Percentiles rank a stretch among this genome's conserved stretches.
These are phyloP conservation scores for Pardosa pseudoannulata DNA, from an alignment of 2,888 invertebrate species.

Conservation along the genomic window DNA sequence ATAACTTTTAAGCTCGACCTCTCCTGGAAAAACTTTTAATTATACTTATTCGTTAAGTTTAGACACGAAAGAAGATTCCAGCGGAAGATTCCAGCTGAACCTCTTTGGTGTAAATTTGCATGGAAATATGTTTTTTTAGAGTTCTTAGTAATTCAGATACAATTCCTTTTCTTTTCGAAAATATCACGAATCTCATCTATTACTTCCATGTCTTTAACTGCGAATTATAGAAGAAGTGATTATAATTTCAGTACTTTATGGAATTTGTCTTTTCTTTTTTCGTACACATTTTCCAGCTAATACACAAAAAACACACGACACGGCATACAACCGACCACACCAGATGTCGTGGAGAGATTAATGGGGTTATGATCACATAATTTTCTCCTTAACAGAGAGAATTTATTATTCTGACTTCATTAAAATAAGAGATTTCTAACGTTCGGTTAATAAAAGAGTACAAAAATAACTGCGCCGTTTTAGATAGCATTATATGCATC, in stretches of 20 bases:
- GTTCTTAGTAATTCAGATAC: not conserved
- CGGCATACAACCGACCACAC: not conserved
- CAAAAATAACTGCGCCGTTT: not conserved
- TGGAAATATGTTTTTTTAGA: constrained; percentile 7
- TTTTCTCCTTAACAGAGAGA: not conserved
- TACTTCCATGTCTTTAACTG: not conserved
- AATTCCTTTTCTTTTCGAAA: too few species aligned
- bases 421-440: not conserved
- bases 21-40: constrained; percentile 50
- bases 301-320: not conserved
- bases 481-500: too few species aligned
- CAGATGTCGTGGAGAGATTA: not conserved
- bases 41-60: constrained; percentile 36
- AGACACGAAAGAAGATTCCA: constrained; percentile 21
- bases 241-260: not conserved
- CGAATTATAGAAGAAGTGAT: not conserved
- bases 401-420: not conserved
- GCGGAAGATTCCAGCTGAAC: not conserved
- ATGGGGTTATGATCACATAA: not conserved
- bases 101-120: constrained; percentile 15
- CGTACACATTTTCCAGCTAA: not conserved
- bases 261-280: too few species aligned
- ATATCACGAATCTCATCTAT: constrained; percentile 9
- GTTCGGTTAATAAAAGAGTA: not conserved
- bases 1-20: not conserved